A percentile compares a stretch with the other conserved stretches of the same genome.
Evolutionary conservation across 2,113 vertebrate genomes (phyloP).

Genomic region (Oryzias woworae): DNA sequence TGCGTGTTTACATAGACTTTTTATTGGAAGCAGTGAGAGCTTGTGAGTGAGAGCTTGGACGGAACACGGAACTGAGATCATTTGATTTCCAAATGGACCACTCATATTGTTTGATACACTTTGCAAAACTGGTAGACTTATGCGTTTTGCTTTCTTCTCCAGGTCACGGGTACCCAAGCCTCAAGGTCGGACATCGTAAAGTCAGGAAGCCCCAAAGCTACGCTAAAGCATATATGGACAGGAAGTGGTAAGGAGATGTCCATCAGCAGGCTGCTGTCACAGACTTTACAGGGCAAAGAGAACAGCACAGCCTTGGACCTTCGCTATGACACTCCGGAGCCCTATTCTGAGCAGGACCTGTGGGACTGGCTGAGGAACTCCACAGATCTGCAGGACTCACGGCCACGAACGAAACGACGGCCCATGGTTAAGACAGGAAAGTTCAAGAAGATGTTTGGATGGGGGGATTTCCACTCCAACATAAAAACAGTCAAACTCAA

Average conservation of each 20-base stretch:
- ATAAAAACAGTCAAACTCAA: slow-evolving; percentile 99
- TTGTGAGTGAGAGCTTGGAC: no score
- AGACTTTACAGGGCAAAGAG: slow-evolving; percentile 95
- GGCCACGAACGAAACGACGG: slow-evolving; percentile 90
- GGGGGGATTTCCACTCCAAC: slow-evolving; percentile 99
- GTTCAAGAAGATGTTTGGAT: slow-evolving; percentile 99
- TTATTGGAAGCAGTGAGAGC: no score
- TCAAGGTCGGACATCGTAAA: slow-evolving; percentile 92
- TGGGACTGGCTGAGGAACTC: slow-evolving; percentile 99
- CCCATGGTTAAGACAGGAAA: slow-evolving; percentile 99
- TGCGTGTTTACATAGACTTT: no score
- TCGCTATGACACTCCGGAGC: slow-evolving; percentile 94
- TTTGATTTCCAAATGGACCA: no score
- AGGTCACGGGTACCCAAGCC: slow-evolving; percentile 89
- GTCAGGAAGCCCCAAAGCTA: slow-evolving; percentile 91
- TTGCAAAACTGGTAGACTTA: slow-evolving; percentile 16
- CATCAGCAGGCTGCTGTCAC: slow-evolving; percentile 95
- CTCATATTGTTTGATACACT: neutral
- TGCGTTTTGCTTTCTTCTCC: slow-evolving; percentile 41
- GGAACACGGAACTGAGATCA: no score
- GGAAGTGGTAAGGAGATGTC: slow-evolving; percentile 97
- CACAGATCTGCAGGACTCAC: slow-evolving; percentile 92
- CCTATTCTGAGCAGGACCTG: slow-evolving; percentile 97
- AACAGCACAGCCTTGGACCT: slow-evolving; percentile 95
- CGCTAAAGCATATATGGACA: slow-evolving; percentile 97